Base-by-base conservation (phyloP, 2,797 vertebrate species). In the Nannoperca obscura region DNA sequence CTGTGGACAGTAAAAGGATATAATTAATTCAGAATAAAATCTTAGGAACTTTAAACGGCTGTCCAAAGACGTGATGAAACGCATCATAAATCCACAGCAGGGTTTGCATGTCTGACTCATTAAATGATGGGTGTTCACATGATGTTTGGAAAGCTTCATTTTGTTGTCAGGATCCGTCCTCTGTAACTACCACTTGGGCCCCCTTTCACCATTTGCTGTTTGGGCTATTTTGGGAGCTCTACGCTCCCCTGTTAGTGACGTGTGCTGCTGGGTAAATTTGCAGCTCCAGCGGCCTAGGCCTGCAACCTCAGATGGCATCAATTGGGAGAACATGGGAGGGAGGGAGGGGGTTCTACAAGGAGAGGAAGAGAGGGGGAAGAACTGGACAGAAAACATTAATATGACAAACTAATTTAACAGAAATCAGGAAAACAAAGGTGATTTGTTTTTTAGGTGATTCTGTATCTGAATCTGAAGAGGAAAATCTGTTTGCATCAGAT, bases 181-280 rank as follows among this genome's bases (percentile, higher is more conserved):
- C 58, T 5, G 89, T 85, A 87, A 88, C 91, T 63, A 78, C 75
- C 85, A 86, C 87, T 90, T 74, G 80, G 89, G 83, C 82, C 88
- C 89, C 83, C 63, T 76, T 89, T 90, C 88, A 88, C 85, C 86
- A 79, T 88, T 87, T 91, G 81, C 86, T 75, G 87, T 88, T 89
- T 78, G 88, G 89, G 91, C 89, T 95, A 95, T 95, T 95, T 94
- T 91, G 72, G 88, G 92, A 87, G 65, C 80, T 69, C 75, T 68
- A 81, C 86, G 49, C 86, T 92, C 86, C 90, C 74, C 88, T 78
- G 88, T 76, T 77, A 63, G 87, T 93, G 92, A 94, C 93, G 93
- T 92, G 91, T 95, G 94, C 94, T 94, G 94, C 93, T 93, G 92
- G 91, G 90, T 93, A 93, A 92, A 93, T 92, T 82, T 94, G 88